A percentile compares a stretch with the other conserved stretches of the same genome.
Conservation (phyloP, 1,140 invertebrate species). For the Drosophila ficusphila region DNA sequence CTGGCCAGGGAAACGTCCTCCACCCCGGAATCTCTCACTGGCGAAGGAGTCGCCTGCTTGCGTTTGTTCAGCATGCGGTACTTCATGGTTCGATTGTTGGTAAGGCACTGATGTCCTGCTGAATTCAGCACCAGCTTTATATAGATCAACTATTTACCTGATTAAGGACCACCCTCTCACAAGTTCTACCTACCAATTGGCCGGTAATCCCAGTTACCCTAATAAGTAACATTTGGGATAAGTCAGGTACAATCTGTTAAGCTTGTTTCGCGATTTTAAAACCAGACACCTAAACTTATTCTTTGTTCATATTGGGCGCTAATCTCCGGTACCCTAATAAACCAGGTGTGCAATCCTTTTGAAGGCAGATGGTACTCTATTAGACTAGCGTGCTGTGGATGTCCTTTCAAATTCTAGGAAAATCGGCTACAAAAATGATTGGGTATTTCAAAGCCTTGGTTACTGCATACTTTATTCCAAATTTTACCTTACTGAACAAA, state of each 20-base stretch:
- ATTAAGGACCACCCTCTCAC: not conserved
- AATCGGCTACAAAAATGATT: too few relatives aligned
- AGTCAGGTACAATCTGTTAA: slow-evolving; percentile 3
- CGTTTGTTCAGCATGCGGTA: slow-evolving; percentile 40
- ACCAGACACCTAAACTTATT: slow-evolving; percentile 2
- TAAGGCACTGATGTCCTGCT: slow-evolving; percentile 24
- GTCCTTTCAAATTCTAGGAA: not conserved
- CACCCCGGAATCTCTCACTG: not conserved
- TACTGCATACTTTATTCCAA: too few relatives aligned
- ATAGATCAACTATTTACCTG: slow-evolving; percentile 15
- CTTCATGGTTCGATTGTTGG: slow-evolving; percentile 20
- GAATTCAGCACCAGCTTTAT: slow-evolving; percentile 1
- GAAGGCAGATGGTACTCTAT: slow-evolving; percentile 16
- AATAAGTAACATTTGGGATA: slow-evolving; percentile 1
- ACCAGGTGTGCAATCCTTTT: slow-evolving; percentile 28
- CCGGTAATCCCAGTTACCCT: slow-evolving; percentile 8
- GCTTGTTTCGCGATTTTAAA: not conserved
- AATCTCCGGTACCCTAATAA: slow-evolving; percentile 41
- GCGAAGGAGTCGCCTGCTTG: slow-evolving; percentile 19
- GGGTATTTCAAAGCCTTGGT: too few relatives aligned
- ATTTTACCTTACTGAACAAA: too few relatives aligned
- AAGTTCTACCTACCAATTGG: slow-evolving; percentile 32
- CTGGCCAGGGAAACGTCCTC: not conserved
- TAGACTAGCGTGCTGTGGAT: not conserved
- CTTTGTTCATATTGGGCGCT: slow-evolving; percentile 61